phyloP scores from a whole-genome alignment of 92 coral and sea anemone species.

The Parazoanthus swiftii region DNA sequence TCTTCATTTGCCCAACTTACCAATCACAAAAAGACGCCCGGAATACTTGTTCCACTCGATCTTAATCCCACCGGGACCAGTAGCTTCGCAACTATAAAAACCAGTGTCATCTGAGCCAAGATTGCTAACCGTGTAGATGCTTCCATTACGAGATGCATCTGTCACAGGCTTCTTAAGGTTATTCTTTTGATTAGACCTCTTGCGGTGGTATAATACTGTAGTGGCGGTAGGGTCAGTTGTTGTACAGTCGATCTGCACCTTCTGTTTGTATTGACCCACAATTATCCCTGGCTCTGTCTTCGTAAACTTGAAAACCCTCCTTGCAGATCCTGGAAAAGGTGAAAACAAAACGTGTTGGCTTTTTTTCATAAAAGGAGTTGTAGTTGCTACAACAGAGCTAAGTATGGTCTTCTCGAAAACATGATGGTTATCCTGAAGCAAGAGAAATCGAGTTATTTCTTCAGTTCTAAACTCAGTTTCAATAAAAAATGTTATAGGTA shows the following conservation, averaged over 20 bases:
- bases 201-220: slow-evolving; percentile 22
- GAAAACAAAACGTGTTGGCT: not conserved
- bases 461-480: not conserved
- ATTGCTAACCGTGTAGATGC: slow-evolving; percentile 2
- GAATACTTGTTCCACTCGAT: slow-evolving; percentile 3
- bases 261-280: not conserved
- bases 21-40: slow-evolving; percentile 14
- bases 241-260: slow-evolving; percentile 19
- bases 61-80: not conserved
- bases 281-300: not conserved
- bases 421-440: not conserved
- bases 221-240: slow-evolving; percentile 20
- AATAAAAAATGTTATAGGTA: too few relatives aligned
- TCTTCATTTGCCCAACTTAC: not conserved
- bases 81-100: slow-evolving; percentile 20
- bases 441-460: not conserved
- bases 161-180: not conserved
- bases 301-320: not conserved
- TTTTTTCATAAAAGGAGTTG: not conserved
- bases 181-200: not conserved
- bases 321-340: slow-evolving; percentile 4
- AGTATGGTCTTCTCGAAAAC: not conserved
- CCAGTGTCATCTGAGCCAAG: slow-evolving; percentile 13
- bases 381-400: not conserved
- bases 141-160: not conserved